Base-by-base conservation (phyloP, 2,888 invertebrate genomes). In the Ceraclea dissimilis region DNA sequence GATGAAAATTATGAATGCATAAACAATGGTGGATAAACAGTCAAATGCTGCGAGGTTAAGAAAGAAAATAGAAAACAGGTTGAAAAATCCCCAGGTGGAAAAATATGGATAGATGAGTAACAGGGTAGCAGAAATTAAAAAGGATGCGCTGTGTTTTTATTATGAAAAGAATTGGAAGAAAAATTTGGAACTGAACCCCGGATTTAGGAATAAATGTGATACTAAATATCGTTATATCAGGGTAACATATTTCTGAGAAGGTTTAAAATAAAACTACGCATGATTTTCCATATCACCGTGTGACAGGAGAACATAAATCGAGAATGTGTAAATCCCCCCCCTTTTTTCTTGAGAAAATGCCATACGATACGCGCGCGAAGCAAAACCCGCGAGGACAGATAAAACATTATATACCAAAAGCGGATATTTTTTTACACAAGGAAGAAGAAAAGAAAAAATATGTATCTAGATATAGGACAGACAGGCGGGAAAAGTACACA, bases 241-340 rank as follows among this genome's bases (percentile, higher is more conserved):
- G 39, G 4, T 39, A 39, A n/a, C 39, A 39, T 39, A 39, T 39
- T 39, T 39, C 39, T 4, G 4, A 39, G 39, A 16, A 39, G 39
- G 39, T 39, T 39, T 39, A 39, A 39, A 54, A 57, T 57, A 52
- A 51, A 61, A 61, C 57, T 57, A 61, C 58, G 59, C 58, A 61
- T 59, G 61, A 61, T 61, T 61, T 59, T 59, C 61, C 58, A 61
- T 61, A 61, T 59, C 59, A 57, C 57, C 55, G 49, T 50, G 61
- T 59, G 61, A 61, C 59, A 59, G 59, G 48, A 51, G 54, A 48
- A 49, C 59, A 61, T 61, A 61, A 61, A 61, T 61, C 54, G 59
- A 52, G 57, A 51, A 54, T 53, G 60, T 54, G 58, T 59, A 53
- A 54, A 59, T 54, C 52, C 54, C 54, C 56, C 34, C 52, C 21